These are phyloP conservation scores for Synergus laeviventris DNA, from an alignment of 2,888 invertebrate species.

Conservation along the genomic window DNA sequence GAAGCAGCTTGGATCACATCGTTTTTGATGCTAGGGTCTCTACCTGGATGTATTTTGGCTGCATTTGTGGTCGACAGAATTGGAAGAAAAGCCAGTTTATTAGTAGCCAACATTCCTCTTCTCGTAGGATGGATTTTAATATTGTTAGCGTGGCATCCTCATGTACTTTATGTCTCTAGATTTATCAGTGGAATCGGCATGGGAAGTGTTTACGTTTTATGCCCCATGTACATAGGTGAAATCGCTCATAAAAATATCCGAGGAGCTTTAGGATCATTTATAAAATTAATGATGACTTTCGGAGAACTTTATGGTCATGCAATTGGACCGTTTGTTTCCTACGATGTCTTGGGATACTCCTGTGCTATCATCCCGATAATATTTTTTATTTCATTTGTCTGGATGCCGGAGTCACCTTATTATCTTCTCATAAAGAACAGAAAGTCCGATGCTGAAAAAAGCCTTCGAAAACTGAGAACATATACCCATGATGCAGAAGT, in stretches of 20 bases:
- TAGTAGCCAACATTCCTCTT: conserved; percentile 79
- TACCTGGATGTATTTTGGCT: conserved; percentile 79
- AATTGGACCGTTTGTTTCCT: conserved; percentile 74
- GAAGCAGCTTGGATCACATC: conserved; percentile 77
- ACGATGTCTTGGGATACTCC: conserved; percentile 71
- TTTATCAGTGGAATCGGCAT: conserved; percentile 82
- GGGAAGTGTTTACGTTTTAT: conserved; percentile 80
- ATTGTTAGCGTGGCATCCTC: conserved; percentile 79
- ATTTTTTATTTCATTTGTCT: conserved; percentile 77
- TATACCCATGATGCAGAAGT: conserved; percentile 77
- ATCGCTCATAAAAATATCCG: conserved; percentile 81
- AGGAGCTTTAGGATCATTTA: conserved; percentile 74
- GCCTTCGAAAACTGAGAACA: conserved; percentile 76
- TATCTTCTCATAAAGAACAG: conserved; percentile 79
- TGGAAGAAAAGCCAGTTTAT: conserved; percentile 79
- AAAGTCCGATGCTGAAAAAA: conserved; percentile 76
- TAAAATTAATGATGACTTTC: conserved; percentile 72
- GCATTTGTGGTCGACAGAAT: conserved; percentile 79
- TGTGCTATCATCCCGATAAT: conserved; percentile 77
- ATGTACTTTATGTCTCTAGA: conserved; percentile 79
- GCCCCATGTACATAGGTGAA: conserved; percentile 82
- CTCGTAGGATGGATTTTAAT: conserved; percentile 80
- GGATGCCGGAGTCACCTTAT: conserved; percentile 82
- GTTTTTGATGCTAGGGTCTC: conserved; percentile 79
- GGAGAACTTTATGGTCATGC: conserved; percentile 73